phyloP scores from a whole-genome alignment of 2,888 invertebrate genomes.

The Fragum whitleyi region DNA sequence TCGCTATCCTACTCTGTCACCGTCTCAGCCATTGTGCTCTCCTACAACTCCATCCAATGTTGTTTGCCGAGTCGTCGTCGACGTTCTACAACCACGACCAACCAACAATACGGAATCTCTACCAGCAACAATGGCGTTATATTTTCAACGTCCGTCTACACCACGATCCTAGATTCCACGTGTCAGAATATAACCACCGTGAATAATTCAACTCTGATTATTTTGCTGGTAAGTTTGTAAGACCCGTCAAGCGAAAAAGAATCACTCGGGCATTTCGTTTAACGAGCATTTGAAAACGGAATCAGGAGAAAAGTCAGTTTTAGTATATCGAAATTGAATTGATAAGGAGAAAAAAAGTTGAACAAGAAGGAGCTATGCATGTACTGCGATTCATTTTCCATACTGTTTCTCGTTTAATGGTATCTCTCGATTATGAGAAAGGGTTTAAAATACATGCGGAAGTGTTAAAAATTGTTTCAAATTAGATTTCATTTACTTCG shows the following conservation, averaged over 20 bases:
- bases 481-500: too few species aligned
- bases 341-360: too few species aligned
- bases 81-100: not conserved
- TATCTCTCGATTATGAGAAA: too few species aligned
- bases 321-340: not conserved
- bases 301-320: not conserved
- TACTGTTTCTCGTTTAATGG: too few species aligned
- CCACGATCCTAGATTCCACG: not conserved
- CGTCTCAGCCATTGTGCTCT: not conserved
- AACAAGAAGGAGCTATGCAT: too few species aligned
- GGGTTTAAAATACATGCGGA: too few species aligned
- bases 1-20: not conserved
- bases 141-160: not conserved
- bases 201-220: not conserved
- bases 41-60: constrained; percentile 2
- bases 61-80: constrained; percentile 11
- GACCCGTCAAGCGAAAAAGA: too few species aligned
- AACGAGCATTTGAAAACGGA: not conserved
- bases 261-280: not conserved
- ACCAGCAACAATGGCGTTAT: constrained; percentile 21
- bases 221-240: not conserved
- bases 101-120: not conserved
- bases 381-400: too few species aligned
- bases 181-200: constrained; percentile 13
- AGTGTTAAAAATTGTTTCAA: too few species aligned